These are phyloP conservation scores for Eristalis arbustorum DNA, from an alignment of 2,888 invertebrate genomes.

Conservation along the genomic window DNA sequence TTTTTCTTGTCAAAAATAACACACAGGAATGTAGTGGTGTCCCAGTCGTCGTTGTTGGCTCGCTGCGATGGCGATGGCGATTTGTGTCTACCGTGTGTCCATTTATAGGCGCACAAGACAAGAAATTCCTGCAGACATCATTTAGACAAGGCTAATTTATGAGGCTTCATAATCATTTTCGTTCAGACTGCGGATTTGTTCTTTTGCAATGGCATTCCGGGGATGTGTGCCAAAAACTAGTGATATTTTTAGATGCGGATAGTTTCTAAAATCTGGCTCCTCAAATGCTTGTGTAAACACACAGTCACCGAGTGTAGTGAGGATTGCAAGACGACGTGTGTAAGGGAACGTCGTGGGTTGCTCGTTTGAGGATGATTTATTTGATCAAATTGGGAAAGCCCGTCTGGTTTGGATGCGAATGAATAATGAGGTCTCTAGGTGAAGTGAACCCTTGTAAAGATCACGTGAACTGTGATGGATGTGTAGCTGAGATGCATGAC, in stretches of 20 bases:
- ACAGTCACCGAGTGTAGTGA: not conserved
- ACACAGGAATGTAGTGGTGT: slow-evolving; percentile 3
- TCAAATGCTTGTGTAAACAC: not conserved
- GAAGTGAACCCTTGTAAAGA: not conserved
- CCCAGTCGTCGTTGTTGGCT: not conserved
- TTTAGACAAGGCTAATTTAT: slow-evolving; percentile 40
- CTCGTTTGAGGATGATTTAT: not conserved
- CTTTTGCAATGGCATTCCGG: not conserved
- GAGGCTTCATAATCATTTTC: not conserved
- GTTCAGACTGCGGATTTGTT: not conserved
- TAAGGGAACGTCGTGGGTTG: not conserved
- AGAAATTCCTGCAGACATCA: slow-evolving; percentile 47
- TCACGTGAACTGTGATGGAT: not conserved
- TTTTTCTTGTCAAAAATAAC: slow-evolving; percentile 27
- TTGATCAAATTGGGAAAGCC: not conserved
- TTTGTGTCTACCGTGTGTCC: slow-evolving; percentile 36
- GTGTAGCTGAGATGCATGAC: too few relatives aligned
- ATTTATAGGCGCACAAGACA: slow-evolving; percentile 48
- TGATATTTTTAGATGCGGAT: slow-evolving; percentile 19
- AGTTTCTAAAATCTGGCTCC: not conserved
- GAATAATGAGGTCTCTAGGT: not conserved
- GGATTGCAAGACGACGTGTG: not conserved
- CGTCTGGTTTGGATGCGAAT: not conserved
- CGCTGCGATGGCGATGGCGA: not conserved
- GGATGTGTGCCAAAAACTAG: slow-evolving; percentile 6